Evolutionary conservation across 2,797 vertebrate species (phyloP), one percentile per base, ranked within the genome.

Genomic region (Acanthopagrus latus): DNA sequence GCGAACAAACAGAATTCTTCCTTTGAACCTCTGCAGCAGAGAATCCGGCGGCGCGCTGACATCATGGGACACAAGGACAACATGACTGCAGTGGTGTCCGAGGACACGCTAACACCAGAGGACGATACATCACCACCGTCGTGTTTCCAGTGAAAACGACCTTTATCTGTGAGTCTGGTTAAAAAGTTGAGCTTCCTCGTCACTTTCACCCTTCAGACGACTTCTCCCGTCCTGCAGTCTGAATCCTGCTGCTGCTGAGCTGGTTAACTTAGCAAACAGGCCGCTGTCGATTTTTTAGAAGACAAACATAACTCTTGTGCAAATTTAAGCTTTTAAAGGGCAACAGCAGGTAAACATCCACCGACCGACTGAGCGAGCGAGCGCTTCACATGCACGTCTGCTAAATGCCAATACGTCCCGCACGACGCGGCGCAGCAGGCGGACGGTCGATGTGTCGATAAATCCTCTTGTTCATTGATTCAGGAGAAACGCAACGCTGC

Each of bases 41-140:
- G 18, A 21, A 3, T 21, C 1, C 1, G 7, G 10, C 14, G 17
- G 16, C 14, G 38, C 0, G 0, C 7, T 5, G 18, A 29, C 7
- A 5, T 48, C 14, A 43, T 11, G 48, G 44, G 38, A 66, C 1
- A 13, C 21, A 46, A 65, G 76, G 70, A 73, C 70, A 12, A 3
- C 68, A 5, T 27, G 25, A 18, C 46, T 76, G 11, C 55, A 33
- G 21, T 20, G 48, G 21, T 12, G 63, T 9, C 13, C 20, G 46
- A 59, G 75, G 67, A 78, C 67, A 18, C 8, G 12, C 71, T 13
- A 43, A 1, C 14, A 41, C 6, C 69, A 62, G 51, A 1, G 16
- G 48, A 47, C 70, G 7, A 33, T 79, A 23, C 56, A 67, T 63
- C 76, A 73, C 47, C 7, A 1, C 65, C 2, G 67, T 29, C 60